A percentile compares a stretch with the other conserved stretches of the same genome.
phyloP scores from a whole-genome alignment of 2,888 invertebrate species.

The Ichneumoninae sp. region DNA sequence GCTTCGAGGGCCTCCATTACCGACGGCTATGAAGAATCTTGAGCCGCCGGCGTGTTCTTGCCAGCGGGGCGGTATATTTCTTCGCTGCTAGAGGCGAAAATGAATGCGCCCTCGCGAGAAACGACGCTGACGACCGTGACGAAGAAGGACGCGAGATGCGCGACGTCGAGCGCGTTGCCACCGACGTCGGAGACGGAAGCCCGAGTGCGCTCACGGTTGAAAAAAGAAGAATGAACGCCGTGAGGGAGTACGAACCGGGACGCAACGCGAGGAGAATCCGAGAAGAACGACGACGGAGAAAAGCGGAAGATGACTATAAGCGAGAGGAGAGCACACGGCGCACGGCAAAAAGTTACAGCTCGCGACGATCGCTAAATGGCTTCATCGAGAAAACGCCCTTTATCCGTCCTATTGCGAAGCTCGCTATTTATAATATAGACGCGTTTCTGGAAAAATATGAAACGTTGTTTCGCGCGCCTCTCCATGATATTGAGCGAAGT shows the following conservation, averaged over 20 bases:
- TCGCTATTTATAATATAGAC: neutral
- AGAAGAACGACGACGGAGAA: constrained; percentile 45
- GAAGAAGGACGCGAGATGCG: constrained; percentile 37
- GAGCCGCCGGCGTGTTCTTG: constrained; percentile 65
- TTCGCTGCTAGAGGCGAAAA: constrained; percentile 75
- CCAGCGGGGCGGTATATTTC: constrained; percentile 31
- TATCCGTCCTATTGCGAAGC: neutral
- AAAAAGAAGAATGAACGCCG: constrained; percentile 52
- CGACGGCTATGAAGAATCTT: constrained; percentile 77
- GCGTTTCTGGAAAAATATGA: neutral
- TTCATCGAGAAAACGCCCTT: constrained; percentile 69
- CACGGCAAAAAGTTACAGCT: constrained; percentile 66
- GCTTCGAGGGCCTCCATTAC: constrained; percentile 82
- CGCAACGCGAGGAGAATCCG: constrained; percentile 55
- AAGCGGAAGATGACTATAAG: constrained; percentile 7
- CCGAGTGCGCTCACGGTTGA: constrained; percentile 15
- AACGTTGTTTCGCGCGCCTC: neutral
- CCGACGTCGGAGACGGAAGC: constrained; percentile 24
- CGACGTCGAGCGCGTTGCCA: constrained; percentile 23
- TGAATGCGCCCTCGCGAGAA: constrained; percentile 71
- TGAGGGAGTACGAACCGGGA: constrained; percentile 32
- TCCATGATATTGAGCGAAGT: neutral
- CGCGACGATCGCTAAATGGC: constrained; percentile 72
- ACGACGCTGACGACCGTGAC: constrained; percentile 28
- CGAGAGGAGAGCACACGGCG: constrained; percentile 25